phyloP scores from a whole-genome alignment of 1,140 invertebrate species.

The Drosophila orena region DNA sequence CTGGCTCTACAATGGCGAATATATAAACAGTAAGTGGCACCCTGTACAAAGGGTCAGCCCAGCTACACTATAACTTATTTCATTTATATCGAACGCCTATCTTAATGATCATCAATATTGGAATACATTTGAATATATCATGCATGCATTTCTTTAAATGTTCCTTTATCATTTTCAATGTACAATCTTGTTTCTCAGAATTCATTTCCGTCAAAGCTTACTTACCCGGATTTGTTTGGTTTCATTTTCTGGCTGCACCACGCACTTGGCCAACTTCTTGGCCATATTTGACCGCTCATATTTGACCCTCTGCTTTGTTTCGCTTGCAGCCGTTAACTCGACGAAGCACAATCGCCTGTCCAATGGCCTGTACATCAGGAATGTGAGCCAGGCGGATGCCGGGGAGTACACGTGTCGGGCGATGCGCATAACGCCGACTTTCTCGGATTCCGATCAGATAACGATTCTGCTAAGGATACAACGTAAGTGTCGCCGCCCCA shows the following conservation, averaged over 20 bases:
- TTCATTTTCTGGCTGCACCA: background rate
- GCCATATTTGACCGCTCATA: too few relatives aligned
- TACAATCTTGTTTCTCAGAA: too few relatives aligned
- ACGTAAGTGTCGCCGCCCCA: constrained; percentile 84
- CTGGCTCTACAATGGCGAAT: constrained; percentile 84
- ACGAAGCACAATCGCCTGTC: constrained; percentile 82
- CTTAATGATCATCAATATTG: too few relatives aligned
- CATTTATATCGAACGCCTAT: too few relatives aligned
- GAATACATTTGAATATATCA: too few relatives aligned
- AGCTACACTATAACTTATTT: too few relatives aligned
- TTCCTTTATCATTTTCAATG: too few relatives aligned
- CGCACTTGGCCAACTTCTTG: constrained; percentile 38
- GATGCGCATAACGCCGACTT: constrained; percentile 85
- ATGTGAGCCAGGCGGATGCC: constrained; percentile 86
- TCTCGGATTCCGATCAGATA: constrained; percentile 85
- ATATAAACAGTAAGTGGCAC: constrained; percentile 79
- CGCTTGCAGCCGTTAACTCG: constrained; percentile 67
- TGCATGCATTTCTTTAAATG: too few relatives aligned
- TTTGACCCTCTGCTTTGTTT: constrained; percentile 6
- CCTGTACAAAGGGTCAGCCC: background rate
- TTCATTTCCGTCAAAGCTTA: too few relatives aligned
- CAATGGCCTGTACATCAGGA: constrained; percentile 85
- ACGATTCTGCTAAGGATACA: constrained; percentile 86
- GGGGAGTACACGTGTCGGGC: constrained; percentile 86
- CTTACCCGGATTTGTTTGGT: too few relatives aligned